A percentile compares a stretch with the other conserved stretches of the same genome.
Conservation (phyloP, 2,888 invertebrate species). For the Ophioninae sp. region DNA sequence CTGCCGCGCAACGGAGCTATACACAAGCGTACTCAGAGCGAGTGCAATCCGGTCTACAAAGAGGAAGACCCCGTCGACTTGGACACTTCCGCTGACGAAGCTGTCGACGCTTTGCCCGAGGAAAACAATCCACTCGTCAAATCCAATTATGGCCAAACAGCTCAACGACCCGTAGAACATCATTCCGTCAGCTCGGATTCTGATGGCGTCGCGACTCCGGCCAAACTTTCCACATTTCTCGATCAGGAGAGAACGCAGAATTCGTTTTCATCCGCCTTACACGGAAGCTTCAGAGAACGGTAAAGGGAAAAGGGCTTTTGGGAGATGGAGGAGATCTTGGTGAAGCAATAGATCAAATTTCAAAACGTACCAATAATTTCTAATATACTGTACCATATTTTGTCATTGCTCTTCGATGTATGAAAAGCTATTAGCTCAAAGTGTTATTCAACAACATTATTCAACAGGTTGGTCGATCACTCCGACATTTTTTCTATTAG, state of each 20-base stretch:
- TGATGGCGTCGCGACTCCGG: conserved; percentile 86
- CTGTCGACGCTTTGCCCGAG: conserved; percentile 75
- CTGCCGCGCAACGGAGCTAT: conserved; percentile 80
- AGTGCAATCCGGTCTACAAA: conserved; percentile 66
- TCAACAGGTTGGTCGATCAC: too few species aligned
- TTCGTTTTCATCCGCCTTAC: conserved; percentile 69
- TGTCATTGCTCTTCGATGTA: neutral
- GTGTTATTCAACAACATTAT: too few species aligned
- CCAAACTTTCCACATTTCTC: conserved; percentile 81
- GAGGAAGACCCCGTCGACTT: conserved; percentile 65
- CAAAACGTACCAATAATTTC: neutral
- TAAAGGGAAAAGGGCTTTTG: conserved; percentile 57
- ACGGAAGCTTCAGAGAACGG: conserved; percentile 78
- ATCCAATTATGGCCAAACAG: conserved; percentile 64
- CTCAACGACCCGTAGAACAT: conserved; percentile 76
- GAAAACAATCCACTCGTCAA: conserved; percentile 55
- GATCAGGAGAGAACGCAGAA: conserved; percentile 75
- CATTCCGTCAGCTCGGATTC: conserved; percentile 89
- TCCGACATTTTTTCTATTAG: neutral
- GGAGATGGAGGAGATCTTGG: neutral
- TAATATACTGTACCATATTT: neutral
- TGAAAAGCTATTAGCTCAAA: neutral
- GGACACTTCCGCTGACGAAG: conserved; percentile 74
- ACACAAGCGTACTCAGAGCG: conserved; percentile 69
- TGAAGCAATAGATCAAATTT: neutral